These are phyloP conservation scores for Stichopus horrens DNA, from an alignment of 53 echinoderm and acorn worm genomes.

Conservation along the genomic window DNA sequence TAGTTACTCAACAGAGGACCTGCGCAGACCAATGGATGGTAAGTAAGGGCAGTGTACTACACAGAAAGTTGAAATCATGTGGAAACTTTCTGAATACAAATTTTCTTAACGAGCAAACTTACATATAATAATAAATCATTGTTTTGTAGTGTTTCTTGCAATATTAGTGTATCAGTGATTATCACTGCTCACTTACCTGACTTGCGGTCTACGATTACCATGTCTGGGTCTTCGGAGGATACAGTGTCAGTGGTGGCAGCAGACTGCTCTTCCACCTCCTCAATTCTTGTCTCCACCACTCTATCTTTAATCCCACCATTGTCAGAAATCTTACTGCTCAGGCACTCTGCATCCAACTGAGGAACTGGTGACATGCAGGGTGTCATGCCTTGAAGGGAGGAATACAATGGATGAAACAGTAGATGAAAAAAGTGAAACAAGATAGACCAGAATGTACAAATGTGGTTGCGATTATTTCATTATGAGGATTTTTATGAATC, in stretches of 20 bases:
- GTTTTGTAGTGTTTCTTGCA: not conserved
- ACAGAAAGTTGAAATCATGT: not conserved
- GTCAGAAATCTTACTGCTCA: slow-evolving; percentile 74
- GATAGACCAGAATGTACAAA: too few relatives aligned
- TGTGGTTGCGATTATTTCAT: too few relatives aligned
- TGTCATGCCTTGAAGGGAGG: slow-evolving; percentile 65
- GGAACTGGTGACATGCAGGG: slow-evolving; percentile 96
- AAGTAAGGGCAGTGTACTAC: too few relatives aligned
- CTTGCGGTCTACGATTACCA: slow-evolving; percentile 9
- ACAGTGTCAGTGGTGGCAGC: not conserved
- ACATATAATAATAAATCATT: not conserved
- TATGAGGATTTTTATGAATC: too few relatives aligned
- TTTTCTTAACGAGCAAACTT: not conserved
- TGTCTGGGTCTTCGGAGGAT: not conserved
- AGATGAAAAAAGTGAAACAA: too few relatives aligned
- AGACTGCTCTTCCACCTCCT: slow-evolving; percentile 32
- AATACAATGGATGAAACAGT: not conserved
- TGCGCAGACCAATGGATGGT: too few relatives aligned
- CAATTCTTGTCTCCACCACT: slow-evolving; percentile 4
- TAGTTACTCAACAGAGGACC: too few relatives aligned
- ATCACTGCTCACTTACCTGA: slow-evolving; percentile 12
- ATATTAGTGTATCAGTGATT: not conserved
- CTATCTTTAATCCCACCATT: slow-evolving; percentile 54
- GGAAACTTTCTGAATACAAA: not conserved
- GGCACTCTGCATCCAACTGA: slow-evolving; percentile 73